A percentile compares a stretch with the other conserved stretches of the same genome.
Evolutionary conservation across 2,113 vertebrate species (phyloP).

Genomic region (Engystomops pustulosus): DNA sequence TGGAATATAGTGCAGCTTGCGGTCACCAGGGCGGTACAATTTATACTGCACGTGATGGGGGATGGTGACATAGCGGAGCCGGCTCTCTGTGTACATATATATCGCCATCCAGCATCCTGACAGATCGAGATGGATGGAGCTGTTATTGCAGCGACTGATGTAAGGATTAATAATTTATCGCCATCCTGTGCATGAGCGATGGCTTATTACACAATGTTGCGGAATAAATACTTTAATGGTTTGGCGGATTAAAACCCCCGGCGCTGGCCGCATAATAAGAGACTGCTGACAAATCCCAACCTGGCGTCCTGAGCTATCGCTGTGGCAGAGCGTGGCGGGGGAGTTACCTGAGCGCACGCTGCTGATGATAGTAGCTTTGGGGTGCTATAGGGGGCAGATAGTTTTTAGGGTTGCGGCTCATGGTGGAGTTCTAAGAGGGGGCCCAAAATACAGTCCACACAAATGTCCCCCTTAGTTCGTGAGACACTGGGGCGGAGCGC

Average conservation of each 20-base stretch:
- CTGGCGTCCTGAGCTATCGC: not conserved
- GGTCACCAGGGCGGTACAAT: too few species aligned
- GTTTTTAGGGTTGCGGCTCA: too few species aligned
- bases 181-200: conserved; percentile 13
- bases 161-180: conserved; percentile 21
- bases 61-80: not conserved
- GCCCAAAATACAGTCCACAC: too few species aligned
- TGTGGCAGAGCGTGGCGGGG: not conserved
- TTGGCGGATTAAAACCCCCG: not conserved
- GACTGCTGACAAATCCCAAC: conserved; percentile 4
- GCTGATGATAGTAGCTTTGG: too few species aligned
- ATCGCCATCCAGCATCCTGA: not conserved
- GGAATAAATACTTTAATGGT: conserved; percentile 20
- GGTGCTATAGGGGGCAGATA: too few species aligned
- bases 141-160: conserved; percentile 24
- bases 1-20: too few species aligned
- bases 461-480: too few species aligned
- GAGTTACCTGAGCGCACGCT: too few species aligned
- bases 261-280: not conserved
- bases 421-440: too few species aligned
- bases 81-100: not conserved
- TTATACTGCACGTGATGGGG: too few species aligned
- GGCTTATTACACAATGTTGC: conserved; percentile 20
- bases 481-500: too few species aligned
- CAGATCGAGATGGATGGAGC: conserved; percentile 8